Evolutionary conservation across 2,888 invertebrate genomes (phyloP), one percentile per base, ranked within the genome.

Genomic region (Brachylomia viminalis): DNA sequence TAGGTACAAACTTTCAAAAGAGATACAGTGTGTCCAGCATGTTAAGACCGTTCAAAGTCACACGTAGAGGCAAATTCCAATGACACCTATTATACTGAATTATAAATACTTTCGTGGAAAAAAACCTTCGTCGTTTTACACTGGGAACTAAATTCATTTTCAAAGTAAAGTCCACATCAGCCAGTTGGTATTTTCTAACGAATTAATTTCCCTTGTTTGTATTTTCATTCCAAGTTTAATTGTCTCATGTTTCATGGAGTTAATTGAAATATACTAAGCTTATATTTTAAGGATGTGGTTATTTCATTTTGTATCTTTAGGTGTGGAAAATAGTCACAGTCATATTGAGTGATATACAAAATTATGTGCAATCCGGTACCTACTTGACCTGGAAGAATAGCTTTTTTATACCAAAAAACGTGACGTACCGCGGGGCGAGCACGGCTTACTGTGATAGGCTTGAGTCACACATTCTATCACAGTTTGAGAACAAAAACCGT

Each of bases 151-250:
- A 30, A 58, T 58, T 45, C 27, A 20, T 45, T 27, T 71, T 17
- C 30, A 20, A 17, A 52, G 15, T n/a, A 52, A 33, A 30, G 0
- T 15, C 20, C 45, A 17, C 17, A n/a, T 17, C 23, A 23, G 30
- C 45, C 45, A 45, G 38, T 20, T 3, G 23, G 38, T 27, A 23
- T 17, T 75, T 73, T 66, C 23, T 66, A 76, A 73, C 67, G 58
- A 75, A 77, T 74, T 72, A 54, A 73, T 69, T 75, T 68, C 10
- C 45, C 30, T 69, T 72, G 62, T 82, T 83, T 78, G 67, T 65
- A 68, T 76, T 84, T 72, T 65, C 69, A 71, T 69, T 77, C 45
- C 13, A 74, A 62, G 65, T 77, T 79, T 77, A 77, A 80, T 82
- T 74, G 76, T 66, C 47, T 75, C n/a, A 47, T 27, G 15, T 15